Evolutionary conservation across 2,888 invertebrate species (phyloP), one percentile per base, ranked within the genome.

Genomic region (Thymelicus lineola): DNA sequence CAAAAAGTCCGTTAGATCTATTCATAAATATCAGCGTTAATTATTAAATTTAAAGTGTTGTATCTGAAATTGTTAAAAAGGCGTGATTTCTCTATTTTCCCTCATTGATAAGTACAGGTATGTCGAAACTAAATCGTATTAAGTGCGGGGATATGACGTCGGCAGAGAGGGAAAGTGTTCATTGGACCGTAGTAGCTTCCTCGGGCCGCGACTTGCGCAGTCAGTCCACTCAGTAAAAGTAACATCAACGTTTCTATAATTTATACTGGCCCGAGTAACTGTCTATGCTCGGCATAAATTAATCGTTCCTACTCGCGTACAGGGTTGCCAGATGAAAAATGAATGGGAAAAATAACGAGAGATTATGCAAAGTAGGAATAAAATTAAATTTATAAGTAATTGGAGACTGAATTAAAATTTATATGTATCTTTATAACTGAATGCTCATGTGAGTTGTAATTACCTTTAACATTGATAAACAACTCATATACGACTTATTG

Each of bases 121-220:
- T 74, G 75, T 73, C 59, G 67, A 71, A 74, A 75, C 72, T 65
- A 63, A 65, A 70, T 59, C 64, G 70, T 70, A 65, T 70, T 65
- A 64, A 69, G 63, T 69, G 69, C 62, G 72, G 82, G 84, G 86
- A 84, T 88, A 82, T 83, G 82, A 82, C 80, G 84, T 83, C 79
- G 79, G 75, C 73, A 75, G 78, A 89, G 86, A 91, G 90, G 89
- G 93, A 93, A 93, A 93, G 92, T 90, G 85, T 79, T 82, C 87
- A 80, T 76, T 85, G 80, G 85, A 87, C 77, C 88, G 86, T 83
- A 76, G 76, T 80, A 80, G 81, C 82, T 89, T 88, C 89, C 90
- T 85, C 78, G 76, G 77, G 77, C 73, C 77, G 75, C 70, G 20
- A 48, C 28, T 10, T 15, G 28, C 46, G 53, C 17, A 42, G 28